Evolutionary conservation across 2,797 vertebrate genomes (phyloP).

Genomic region (Micromesistius poutassou): DNA sequence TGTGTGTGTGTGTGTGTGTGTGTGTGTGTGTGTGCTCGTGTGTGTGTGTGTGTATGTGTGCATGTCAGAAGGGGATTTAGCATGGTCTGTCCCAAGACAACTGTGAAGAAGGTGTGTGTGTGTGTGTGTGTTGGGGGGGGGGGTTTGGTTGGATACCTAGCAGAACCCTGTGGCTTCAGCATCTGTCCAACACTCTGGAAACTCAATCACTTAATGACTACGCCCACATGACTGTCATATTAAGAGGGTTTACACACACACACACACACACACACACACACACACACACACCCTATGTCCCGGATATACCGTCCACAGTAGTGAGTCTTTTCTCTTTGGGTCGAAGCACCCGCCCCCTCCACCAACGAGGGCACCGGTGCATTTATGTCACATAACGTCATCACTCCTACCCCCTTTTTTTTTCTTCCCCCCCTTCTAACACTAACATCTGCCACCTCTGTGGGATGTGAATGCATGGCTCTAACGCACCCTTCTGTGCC

Average conservation of each 20-base stretch:
- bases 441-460: slow-evolving; percentile 71
- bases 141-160: slow-evolving; percentile 13
- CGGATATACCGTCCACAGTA: background rate
- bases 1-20: background rate
- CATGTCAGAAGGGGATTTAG: background rate
- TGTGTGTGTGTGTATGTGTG: slow-evolving; percentile 23
- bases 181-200: slow-evolving; percentile 80
- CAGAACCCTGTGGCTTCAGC: slow-evolving; percentile 46
- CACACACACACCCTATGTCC: slow-evolving; percentile 7
- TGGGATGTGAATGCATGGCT: slow-evolving; percentile 48
- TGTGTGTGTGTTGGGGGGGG: slow-evolving; percentile 20
- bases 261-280: slow-evolving; percentile 5
- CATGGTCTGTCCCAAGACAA: background rate
- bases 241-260: slow-evolving; percentile 35
- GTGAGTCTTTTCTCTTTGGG: too few species aligned
- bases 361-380: slow-evolving; percentile 2
- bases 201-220: slow-evolving; percentile 79
- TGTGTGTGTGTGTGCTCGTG: background rate
- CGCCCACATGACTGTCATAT: slow-evolving; percentile 40
- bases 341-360: background rate
- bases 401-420: slow-evolving; percentile 16
- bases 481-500: slow-evolving; percentile 29
- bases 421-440: slow-evolving; percentile 49
- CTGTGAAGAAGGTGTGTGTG: background rate
- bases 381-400: slow-evolving; percentile 43